phyloP scores from a whole-genome alignment of 2,888 invertebrate species.

The Sesamia inferens region DNA sequence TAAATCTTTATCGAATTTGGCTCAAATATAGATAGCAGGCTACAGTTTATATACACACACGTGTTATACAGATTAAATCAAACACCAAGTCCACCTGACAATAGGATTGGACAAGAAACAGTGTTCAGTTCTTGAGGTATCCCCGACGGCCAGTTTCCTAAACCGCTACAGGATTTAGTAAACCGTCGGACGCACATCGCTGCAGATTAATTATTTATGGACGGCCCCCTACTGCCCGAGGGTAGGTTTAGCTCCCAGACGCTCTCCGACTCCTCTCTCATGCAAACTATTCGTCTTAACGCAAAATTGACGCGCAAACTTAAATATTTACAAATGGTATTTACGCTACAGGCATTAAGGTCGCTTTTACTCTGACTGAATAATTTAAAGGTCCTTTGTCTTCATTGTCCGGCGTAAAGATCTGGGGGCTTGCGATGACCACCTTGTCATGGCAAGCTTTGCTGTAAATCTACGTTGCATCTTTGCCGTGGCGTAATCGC shows the following conservation, averaged over 20 bases:
- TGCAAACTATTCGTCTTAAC: slow-evolving; percentile 89
- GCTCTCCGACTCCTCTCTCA: slow-evolving; percentile 85
- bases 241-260: slow-evolving; percentile 88
- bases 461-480: slow-evolving; percentile 88
- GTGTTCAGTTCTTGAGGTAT: slow-evolving; percentile 66
- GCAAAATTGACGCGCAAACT: slow-evolving; percentile 83
- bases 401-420: slow-evolving; percentile 86
- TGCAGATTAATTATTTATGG: slow-evolving; percentile 89
- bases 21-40: too few species aligned
- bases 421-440: slow-evolving; percentile 88
- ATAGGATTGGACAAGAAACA: slow-evolving; percentile 68
- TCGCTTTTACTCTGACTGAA: slow-evolving; percentile 84
- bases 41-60: slow-evolving; percentile 2
- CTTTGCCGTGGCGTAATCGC: slow-evolving; percentile 86
- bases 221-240: slow-evolving; percentile 78
- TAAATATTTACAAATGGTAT: slow-evolving; percentile 86
- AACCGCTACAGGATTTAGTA: slow-evolving; percentile 84
- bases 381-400: slow-evolving; percentile 89
- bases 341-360: slow-evolving; percentile 81
- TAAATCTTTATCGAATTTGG: too few species aligned
- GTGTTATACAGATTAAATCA: slow-evolving; percentile 33
- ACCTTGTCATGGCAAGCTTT: slow-evolving; percentile 89
- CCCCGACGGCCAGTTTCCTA: slow-evolving; percentile 74
- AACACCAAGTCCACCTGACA: slow-evolving; percentile 45
- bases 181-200: slow-evolving; percentile 85